Conservation (phyloP, 2,888 invertebrate genomes). For the Cactoblastis cactorum region DNA sequence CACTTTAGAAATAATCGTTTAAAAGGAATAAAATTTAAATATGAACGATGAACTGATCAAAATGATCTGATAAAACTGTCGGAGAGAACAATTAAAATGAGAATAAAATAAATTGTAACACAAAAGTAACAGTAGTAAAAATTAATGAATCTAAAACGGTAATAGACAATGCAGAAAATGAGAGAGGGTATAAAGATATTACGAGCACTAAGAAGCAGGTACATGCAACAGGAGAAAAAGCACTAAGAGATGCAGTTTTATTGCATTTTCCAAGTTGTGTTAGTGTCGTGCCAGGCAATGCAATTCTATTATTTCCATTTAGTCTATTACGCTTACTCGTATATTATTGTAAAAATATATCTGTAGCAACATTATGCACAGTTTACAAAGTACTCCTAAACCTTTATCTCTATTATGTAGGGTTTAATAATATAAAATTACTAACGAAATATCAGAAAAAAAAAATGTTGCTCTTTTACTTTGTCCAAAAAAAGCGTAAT, state of each 20-base stretch:
- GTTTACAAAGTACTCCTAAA: no score
- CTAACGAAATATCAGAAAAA: no score
- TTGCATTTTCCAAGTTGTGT: background rate
- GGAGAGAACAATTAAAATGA: background rate
- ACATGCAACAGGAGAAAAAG: constrained; percentile 4
- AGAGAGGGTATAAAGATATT: background rate
- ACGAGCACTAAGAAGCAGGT: background rate
- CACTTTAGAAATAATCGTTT: no score
- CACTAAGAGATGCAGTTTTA: constrained; percentile 1
- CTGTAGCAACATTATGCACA: no score
- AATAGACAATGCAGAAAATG: constrained; percentile 1
- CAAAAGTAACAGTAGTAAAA: background rate
- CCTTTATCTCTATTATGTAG: no score
- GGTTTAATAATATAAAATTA: no score
- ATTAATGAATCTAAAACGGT: no score
- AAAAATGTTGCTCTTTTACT: no score
- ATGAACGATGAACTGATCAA: background rate
- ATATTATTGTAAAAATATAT: no score
- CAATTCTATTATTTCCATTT: background rate
- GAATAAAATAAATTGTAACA: background rate
- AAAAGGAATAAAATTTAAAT: background rate
- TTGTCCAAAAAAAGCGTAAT: no score
- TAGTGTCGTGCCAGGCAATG: background rate
- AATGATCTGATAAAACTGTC: background rate
- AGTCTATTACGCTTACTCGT: background rate